Evolutionary conservation across 2,797 vertebrate species (phyloP).

Genomic region (Thripadectes ignobilis): DNA sequence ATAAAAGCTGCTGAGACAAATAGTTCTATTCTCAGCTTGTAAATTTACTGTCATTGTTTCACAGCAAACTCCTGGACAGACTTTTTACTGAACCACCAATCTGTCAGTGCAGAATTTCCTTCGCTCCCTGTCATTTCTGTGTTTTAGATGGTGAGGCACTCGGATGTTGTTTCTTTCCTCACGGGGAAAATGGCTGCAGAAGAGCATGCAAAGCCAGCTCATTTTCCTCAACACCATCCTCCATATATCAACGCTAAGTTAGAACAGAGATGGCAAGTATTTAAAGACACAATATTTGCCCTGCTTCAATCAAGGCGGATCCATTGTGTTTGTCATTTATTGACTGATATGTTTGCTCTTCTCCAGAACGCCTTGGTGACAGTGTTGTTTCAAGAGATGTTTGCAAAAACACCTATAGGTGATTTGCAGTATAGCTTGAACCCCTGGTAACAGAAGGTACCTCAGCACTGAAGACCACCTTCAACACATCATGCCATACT

Average conservation of each 20-base stretch:
- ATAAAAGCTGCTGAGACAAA: background rate
- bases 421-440: background rate
- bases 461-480: background rate
- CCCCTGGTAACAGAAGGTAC: background rate
- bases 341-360: background rate
- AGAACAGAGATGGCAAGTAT: background rate
- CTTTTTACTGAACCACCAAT: background rate
- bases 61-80: background rate
- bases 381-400: background rate
- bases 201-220: background rate
- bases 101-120: background rate
- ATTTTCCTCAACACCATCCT: background rate
- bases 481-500: background rate
- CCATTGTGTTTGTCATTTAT: background rate
- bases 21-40: background rate
- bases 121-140: background rate
- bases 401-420: background rate
- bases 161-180: background rate
- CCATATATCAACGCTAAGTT: background rate
- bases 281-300: background rate
- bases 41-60: background rate
- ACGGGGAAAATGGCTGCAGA: background rate
- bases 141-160: background rate
- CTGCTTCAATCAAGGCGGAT: background rate
- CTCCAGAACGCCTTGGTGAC: background rate